Evolutionary conservation across 2,888 invertebrate genomes (phyloP), one percentile per base, ranked within the genome.

Genomic region (Halictus quadricinctus): DNA sequence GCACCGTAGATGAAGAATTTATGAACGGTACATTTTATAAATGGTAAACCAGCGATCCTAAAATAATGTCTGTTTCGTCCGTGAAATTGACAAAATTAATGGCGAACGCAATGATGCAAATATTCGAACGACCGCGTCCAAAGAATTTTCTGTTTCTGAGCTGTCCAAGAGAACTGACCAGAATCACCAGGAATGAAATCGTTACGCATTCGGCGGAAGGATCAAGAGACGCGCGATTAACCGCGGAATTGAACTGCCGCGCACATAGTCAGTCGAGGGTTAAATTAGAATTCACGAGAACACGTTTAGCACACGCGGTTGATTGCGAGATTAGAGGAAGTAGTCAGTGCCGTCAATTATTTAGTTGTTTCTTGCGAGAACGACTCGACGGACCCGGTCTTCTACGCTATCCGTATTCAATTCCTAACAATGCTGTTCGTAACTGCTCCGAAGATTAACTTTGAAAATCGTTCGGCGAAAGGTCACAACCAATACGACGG

Each of bases 251-350:
- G 72, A 82, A 83, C 72, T 72, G 76, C 50, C 60, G 64, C 48
- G 74, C 66, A 85, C 76, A 86, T 79, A 72, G 72, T 80, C 70
- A 43, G 43, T 18, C 79, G 66, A 81, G 80, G 43, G 80, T 79
- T 80, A 85, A 88, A 85, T 89, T 83, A 81, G 77, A 75, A 88
- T 80, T 87, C 88, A 89, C 82, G 76, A 88, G 87, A 90, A 90
- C 88, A 79, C 86, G 86, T 88, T 89, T 88, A 89, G 73, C 81
- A 77, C 81, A 81, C 79, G 76, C 76, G 79, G 69, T 75, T 87
- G 88, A 86, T 88, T 88, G 90, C 36, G 74, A 81, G 80, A 90
- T 90, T 88, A 75, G 86, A 88, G 90, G 85, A 90, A 90, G 84
- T 79, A 80, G 77, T 84, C 84, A 54, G 70, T 74, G 76, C 70